Evolutionary conservation across 2,888 invertebrate genomes (phyloP).

Genomic region (Cybosia mesomella): DNA sequence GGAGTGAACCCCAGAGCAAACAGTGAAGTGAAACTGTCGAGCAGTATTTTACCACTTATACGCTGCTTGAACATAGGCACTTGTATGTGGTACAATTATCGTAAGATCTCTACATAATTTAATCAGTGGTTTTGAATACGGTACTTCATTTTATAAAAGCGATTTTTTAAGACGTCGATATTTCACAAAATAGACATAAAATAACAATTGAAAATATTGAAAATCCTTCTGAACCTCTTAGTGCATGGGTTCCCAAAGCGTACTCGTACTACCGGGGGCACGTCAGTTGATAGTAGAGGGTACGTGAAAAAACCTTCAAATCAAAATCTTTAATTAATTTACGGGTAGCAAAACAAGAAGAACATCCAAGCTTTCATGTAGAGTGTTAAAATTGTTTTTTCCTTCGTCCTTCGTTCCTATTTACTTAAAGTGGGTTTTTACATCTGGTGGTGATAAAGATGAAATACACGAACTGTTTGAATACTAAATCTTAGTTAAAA

Average conservation of each 20-base stretch:
- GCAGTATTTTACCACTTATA: conserved; percentile 31
- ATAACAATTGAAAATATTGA: neutral
- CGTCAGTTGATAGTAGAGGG: too few species aligned
- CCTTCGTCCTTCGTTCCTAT: neutral
- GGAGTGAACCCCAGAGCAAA: conserved; percentile 25
- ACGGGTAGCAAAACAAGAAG: neutral
- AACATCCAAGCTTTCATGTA: neutral
- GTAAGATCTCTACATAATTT: neutral
- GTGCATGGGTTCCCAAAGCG: neutral
- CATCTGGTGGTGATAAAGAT: too few species aligned
- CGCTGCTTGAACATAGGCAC: neutral
- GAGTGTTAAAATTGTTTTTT: neutral
- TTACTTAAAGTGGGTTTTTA: neutral
- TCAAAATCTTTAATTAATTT: too few species aligned
- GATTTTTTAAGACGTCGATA: too few species aligned
- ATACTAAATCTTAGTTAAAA: too few species aligned
- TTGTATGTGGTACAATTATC: neutral
- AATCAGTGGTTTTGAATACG: neutral
- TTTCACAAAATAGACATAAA: too few species aligned
- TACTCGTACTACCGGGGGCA: neutral
- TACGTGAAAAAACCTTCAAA: too few species aligned
- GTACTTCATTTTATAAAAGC: too few species aligned
- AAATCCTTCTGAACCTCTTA: neutral
- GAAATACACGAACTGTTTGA: too few species aligned
- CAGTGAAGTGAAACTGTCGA: conserved; percentile 24